Evolutionary conservation across 2,797 vertebrate genomes (phyloP), one percentile per base, ranked within the genome.

Genomic region (Sebastes glaucus): DNA sequence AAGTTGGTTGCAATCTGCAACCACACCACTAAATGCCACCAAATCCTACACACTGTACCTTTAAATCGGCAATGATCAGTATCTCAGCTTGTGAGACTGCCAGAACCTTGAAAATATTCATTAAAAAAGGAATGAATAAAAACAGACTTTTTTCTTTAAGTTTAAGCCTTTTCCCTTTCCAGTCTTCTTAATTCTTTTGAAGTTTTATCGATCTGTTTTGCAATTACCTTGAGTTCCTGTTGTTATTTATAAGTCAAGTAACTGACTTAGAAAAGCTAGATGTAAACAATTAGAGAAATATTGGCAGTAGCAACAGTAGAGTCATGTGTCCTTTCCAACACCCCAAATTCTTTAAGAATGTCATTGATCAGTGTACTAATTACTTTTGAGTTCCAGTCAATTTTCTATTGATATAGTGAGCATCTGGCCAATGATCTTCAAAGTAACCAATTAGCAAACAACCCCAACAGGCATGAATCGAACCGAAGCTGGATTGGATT

Each of bases 361-460:
- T 66, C 28, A 91, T 81, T 74, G 82, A 86, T 71, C 65, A 35
- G 18, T 28, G 22, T 60, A 57, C 57, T 87, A 86, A 92, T 92
- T 85, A 83, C 82, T 81, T 85, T 77, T 71, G 75, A 77, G 80
- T 72, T 87, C 87, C 83, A 85, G 71, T 90, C 84, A 75, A 88
- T 90, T 80, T 83, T 82, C 28, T 84, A 92, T 93, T 90, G 83
- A 93, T 86, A 89, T 35, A 84, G 74, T 57, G 81, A 91, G 71
- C 85, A 88, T 94, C 87, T 89, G 84, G 85, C 76, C 91, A 85
- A 84, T 92, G 88, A 82, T 78, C 80, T 92, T 92, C 89, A 87
- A 80, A 90, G 88, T 82, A 80, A 80, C 86, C 94, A 93, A 95
- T 94, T 92, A 90, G 76, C 33, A 59, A 85, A 89, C 86, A 82